Evolutionary conservation across 1,140 invertebrate genomes (phyloP).

Genomic region (Cotesia chilonis): DNA sequence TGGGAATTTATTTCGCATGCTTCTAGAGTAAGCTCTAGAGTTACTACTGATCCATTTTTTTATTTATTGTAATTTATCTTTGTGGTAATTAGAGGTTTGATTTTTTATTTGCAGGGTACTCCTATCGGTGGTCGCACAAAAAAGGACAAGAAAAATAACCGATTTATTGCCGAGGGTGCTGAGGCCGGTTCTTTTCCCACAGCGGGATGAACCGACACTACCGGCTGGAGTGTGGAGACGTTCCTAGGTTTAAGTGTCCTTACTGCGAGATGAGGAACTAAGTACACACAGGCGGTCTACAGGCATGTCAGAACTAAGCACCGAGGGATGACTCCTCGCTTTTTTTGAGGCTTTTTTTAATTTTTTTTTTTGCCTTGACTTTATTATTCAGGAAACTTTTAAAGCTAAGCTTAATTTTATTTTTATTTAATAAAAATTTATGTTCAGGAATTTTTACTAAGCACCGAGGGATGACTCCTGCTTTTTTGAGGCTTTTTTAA

Average conservation of each 20-base stretch:
- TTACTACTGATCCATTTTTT: neutral
- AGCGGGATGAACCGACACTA: conserved; percentile 49
- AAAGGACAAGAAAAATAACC: too few species aligned
- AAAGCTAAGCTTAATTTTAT: too few species aligned
- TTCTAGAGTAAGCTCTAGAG: too few species aligned
- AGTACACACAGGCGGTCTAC: conserved; percentile 51
- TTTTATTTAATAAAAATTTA: too few species aligned
- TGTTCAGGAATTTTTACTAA: conserved; percentile 25
- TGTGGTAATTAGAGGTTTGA: neutral
- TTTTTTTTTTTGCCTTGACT: neutral
- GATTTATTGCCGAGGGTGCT: conserved; percentile 44
- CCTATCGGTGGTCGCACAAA: too few species aligned
- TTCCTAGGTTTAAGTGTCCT: conserved; percentile 51
- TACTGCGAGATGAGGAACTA: conserved; percentile 53
- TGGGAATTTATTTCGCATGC: neutral
- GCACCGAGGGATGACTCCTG: conserved; percentile 45
- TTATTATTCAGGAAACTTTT: too few species aligned
- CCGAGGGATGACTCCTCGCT: conserved; percentile 43
- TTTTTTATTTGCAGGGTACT: too few species aligned
- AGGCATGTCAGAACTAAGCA: conserved; percentile 49
- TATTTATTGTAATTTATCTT: conserved; percentile 18
- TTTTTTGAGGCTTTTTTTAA: conserved; percentile 48
- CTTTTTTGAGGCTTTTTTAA: conserved; percentile 48
- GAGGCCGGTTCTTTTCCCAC: conserved; percentile 43
- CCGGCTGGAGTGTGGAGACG: conserved; percentile 49